Evolutionary conservation across 2,113 vertebrate genomes (phyloP), one percentile per base, ranked within the genome.

Genomic region (Lampris megalopsis): DNA sequence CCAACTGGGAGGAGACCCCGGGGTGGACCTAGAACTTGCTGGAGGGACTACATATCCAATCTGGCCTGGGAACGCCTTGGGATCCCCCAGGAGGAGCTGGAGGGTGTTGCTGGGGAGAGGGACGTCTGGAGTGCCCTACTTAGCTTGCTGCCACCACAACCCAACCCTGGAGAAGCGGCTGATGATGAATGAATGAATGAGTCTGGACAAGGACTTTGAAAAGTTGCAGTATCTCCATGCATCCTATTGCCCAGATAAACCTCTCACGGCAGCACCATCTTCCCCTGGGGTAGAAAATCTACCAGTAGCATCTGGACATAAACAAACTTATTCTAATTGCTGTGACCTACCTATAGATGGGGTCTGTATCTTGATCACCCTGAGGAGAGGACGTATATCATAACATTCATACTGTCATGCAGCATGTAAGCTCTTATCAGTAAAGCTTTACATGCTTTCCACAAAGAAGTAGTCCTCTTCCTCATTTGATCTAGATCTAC

Each of bases 301-400:
- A 35, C 38, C 6, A 6, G 13, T 38, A 54, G 2, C 41, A 24
- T 24, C 24, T 24, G 24, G 24, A 24, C 24, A 24, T 24, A 24
- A 24, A 24, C 24, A 24, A 24, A 24, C 24, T 24, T 24, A 24
- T 24, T 24, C 24, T 35, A 5, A 57, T 57, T 57, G 54, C 24
- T 2, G 54, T 57, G 24, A 76, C 47, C 71, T 65, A 68, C 67
- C 79, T 65, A 10, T 61, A 67, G 65, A 53, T 76, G 68, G 71
- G 24, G 24, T 24, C 24, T 24, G 24, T 24, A 24, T 24, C 24
- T 24, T 24, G 24, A 24, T 24, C 24, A 24, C 24, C 24, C 24
- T 24, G 24, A 24, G 24, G 24, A 11, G 6, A 57, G 49, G 13
- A 49, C 36, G 5, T 24, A 60, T 11, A 50, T 56, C 71, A 57